These are phyloP conservation scores for Dendrolimus pini DNA, from an alignment of 2,888 invertebrate genomes.

Conservation along the genomic window DNA sequence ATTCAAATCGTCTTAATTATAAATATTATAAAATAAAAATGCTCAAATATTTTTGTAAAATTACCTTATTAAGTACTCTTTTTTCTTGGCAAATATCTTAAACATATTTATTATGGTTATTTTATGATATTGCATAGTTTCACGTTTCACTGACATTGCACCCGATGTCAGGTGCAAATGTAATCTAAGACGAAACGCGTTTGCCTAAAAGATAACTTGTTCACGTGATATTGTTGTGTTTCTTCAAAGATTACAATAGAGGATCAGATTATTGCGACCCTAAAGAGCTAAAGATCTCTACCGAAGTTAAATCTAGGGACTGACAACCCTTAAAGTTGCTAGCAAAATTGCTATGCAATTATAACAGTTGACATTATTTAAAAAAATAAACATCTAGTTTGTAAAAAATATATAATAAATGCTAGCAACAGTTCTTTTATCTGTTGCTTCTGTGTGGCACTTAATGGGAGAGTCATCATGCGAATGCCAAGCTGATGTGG, in stretches of 20 bases:
- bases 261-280: not conserved
- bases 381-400: too few relatives aligned
- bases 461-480: not conserved
- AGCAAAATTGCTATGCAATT: not conserved
- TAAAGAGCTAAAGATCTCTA: not conserved
- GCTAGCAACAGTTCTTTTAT: not conserved
- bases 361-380: not conserved
- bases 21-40: not conserved
- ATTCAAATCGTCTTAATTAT: not conserved
- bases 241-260: constrained; percentile 3
- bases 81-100: too few relatives aligned
- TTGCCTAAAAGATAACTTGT: too few relatives aligned
- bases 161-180: too few relatives aligned
- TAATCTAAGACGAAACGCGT: too few relatives aligned
- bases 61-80: too few relatives aligned
- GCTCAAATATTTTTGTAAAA: too few relatives aligned
- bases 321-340: not conserved
- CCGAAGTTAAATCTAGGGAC: not conserved
- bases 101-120: too few relatives aligned
- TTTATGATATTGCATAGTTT: too few relatives aligned
- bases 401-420: not conserved
- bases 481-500: not conserved
- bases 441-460: not conserved
- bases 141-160: too few relatives aligned
- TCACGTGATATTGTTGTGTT: too few relatives aligned